phyloP scores from a whole-genome alignment of 1,140 invertebrate species.

The Aphis gossypii region DNA sequence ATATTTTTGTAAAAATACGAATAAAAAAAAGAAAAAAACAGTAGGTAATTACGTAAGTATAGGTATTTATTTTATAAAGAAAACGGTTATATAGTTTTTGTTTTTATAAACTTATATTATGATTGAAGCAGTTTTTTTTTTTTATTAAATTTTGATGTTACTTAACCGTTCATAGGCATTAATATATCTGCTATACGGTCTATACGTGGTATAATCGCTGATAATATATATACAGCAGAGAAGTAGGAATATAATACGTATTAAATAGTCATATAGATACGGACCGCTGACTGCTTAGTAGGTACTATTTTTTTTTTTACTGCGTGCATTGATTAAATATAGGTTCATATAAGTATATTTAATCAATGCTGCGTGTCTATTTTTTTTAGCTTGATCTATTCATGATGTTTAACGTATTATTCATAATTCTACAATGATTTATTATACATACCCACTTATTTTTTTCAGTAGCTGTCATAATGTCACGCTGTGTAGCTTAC shows the following conservation, averaged over 20 bases:
- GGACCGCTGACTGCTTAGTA: neutral
- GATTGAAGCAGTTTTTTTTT: neutral
- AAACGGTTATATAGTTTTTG: neutral
- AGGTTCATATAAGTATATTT: too few relatives aligned
- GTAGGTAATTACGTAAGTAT: neutral
- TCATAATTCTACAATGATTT: neutral
- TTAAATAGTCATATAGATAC: neutral
- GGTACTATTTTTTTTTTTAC: neutral
- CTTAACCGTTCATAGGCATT: neutral
- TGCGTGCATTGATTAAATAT: too few relatives aligned
- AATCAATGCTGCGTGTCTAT: neutral
- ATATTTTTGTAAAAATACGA: neutral
- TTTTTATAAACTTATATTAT: neutral
- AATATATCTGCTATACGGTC: neutral
- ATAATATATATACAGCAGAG: neutral
- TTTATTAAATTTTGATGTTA: neutral
- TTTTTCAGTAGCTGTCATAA: neutral
- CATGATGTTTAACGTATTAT: neutral
- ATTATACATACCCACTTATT: neutral
- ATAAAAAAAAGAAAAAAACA: neutral
- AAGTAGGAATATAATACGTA: neutral
- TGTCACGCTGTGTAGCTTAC: neutral
- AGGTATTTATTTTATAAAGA: neutral
- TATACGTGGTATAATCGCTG: neutral
- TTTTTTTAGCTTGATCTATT: constrained; percentile 8